Conservation (phyloP, 2,888 invertebrate genomes). For the Drosophila paranaensis region DNA sequence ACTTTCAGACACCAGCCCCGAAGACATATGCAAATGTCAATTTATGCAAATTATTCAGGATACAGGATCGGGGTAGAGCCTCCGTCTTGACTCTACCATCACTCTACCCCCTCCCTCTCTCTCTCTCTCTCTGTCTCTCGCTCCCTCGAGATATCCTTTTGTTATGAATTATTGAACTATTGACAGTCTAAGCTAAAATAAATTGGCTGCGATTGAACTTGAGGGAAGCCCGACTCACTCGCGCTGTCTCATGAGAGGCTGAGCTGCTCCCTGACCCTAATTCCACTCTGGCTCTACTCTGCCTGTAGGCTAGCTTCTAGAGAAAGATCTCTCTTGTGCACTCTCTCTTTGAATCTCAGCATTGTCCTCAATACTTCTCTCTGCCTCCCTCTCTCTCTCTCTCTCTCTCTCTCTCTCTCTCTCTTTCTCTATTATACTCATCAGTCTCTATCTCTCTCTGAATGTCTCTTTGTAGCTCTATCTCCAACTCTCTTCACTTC, state of each 20-base stretch:
- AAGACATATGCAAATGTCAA: conserved; percentile 63
- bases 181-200: conserved; percentile 78
- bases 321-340: too few species aligned
- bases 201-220: conserved; percentile 45
- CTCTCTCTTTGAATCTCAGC: too few species aligned
- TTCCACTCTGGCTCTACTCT: neutral
- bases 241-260: neutral
- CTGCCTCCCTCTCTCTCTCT: neutral
- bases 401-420: conserved; percentile 4
- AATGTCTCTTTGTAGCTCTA: too few species aligned
- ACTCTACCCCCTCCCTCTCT: conserved; percentile 6
- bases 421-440: neutral
- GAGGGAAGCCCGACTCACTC: neutral
- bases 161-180: conserved; percentile 75
- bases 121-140: neutral
- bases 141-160: conserved; percentile 2
- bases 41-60: conserved; percentile 68
- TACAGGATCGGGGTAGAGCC: conserved; percentile 48
- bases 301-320: neutral
- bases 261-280: neutral
- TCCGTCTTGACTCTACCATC: conserved; percentile 3
- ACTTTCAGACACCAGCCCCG: conserved; percentile 14
- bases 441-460: neutral
- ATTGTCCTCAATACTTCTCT: too few species aligned
- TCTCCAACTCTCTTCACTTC: too few species aligned